These are phyloP conservation scores for Aphyosemion australe DNA, from an alignment of 2,113 vertebrate genomes.

Conservation along the genomic window DNA sequence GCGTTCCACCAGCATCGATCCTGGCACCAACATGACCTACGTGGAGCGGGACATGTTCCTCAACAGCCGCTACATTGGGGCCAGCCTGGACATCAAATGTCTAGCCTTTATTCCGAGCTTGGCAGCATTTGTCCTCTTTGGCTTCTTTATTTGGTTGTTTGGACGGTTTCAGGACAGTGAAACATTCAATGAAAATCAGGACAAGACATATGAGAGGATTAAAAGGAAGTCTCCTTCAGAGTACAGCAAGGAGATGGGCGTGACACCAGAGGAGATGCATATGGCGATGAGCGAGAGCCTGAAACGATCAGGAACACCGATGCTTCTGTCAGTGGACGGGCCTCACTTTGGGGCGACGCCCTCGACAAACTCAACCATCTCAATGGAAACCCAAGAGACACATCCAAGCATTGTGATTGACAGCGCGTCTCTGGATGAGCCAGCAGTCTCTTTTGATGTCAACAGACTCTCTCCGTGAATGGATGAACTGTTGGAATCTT, in stretches of 20 bases:
- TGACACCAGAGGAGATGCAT: slow-evolving; percentile 87
- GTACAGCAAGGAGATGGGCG: slow-evolving; percentile 87
- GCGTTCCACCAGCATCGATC: slow-evolving; percentile 88
- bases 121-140: slow-evolving; percentile 92
- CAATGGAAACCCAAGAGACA: slow-evolving; percentile 71
- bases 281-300: slow-evolving; percentile 81
- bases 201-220: slow-evolving; percentile 92
- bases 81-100: slow-evolving; percentile 92
- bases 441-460: slow-evolving; percentile 62
- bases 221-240: slow-evolving; percentile 92
- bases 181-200: slow-evolving; percentile 89
- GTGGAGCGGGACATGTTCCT: slow-evolving; percentile 90
- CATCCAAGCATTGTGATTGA: slow-evolving; percentile 68
- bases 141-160: slow-evolving; percentile 95
- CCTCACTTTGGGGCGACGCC: slow-evolving; percentile 60
- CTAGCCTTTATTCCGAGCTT: slow-evolving; percentile 95
- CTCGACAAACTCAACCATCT: slow-evolving; percentile 66
- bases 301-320: slow-evolving; percentile 79
- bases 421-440: slow-evolving; percentile 42
- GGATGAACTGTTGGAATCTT: slow-evolving; percentile 3
- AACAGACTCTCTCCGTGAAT: slow-evolving; percentile 63
- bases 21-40: slow-evolving; percentile 86
- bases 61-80: slow-evolving; percentile 90
- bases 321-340: slow-evolving; percentile 85
- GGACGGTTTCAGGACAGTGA: slow-evolving; percentile 95